Evolutionary conservation across 2,888 invertebrate genomes (phyloP).

Genomic region (Sarcophaga subvicina): DNA sequence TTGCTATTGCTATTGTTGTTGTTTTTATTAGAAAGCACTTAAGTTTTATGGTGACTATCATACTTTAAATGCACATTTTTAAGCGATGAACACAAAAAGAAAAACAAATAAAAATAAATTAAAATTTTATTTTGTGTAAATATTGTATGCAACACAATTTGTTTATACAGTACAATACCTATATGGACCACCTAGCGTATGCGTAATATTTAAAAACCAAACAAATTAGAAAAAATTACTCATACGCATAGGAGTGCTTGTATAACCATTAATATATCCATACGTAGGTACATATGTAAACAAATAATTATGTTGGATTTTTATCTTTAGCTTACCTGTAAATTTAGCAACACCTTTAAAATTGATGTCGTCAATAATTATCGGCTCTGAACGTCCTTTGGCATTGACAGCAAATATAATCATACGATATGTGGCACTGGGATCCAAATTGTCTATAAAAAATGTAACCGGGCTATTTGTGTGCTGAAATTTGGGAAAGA

Average conservation of each 20-base stretch:
- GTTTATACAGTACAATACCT: too few relatives aligned
- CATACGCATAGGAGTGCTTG: too few relatives aligned
- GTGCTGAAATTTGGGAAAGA: conserved; percentile 60
- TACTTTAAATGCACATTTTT: neutral
- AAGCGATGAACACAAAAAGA: neutral
- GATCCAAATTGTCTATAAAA: conserved; percentile 84
- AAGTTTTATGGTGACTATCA: neutral
- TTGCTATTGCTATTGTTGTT: neutral
- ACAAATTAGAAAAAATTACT: neutral
- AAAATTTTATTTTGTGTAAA: neutral
- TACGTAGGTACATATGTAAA: too few relatives aligned
- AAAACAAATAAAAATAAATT: neutral
- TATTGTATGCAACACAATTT: too few relatives aligned
- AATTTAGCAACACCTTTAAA: conserved; percentile 93
- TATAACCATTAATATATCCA: too few relatives aligned
- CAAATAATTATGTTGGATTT: neutral
- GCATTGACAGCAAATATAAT: conserved; percentile 93
- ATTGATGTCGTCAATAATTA: conserved; percentile 91
- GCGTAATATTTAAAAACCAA: neutral
- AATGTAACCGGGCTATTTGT: conserved; percentile 80
- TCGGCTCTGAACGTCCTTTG: conserved; percentile 92
- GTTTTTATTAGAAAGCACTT: neutral
- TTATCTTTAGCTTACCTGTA: conserved; percentile 85
- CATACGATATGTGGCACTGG: conserved; percentile 90
- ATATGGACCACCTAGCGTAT: neutral